A percentile compares a stretch with the other conserved stretches of the same genome.
These are phyloP conservation scores for Corythucha ciliata DNA, from an alignment of 2,888 invertebrate genomes.

Conservation along the genomic window DNA sequence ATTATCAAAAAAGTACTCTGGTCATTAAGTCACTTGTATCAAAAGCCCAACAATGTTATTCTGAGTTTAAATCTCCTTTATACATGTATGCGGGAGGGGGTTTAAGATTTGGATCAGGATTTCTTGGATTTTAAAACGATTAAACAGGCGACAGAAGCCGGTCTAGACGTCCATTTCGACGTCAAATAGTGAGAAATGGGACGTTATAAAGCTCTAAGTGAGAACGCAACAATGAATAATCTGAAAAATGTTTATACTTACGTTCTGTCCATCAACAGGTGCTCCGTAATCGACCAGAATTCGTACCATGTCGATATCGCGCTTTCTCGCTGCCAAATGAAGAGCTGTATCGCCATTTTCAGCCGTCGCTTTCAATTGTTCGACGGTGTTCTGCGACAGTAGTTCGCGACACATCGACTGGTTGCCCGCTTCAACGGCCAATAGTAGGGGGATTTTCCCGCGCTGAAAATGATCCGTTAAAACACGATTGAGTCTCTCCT, in stretches of 20 bases:
- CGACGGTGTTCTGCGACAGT: slow-evolving; percentile 73
- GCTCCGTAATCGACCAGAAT: slow-evolving; percentile 89
- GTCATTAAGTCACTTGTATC: too few species aligned
- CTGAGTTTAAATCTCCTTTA: too few species aligned
- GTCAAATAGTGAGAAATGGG: too few species aligned
- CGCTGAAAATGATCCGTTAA: slow-evolving; percentile 52
- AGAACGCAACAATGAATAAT: too few species aligned
- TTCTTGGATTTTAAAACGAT: background rate
- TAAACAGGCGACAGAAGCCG: too few species aligned
- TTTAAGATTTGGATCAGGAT: too few species aligned
- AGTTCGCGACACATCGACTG: slow-evolving; percentile 91
- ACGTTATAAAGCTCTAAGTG: too few species aligned
- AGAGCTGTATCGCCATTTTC: slow-evolving; percentile 87
- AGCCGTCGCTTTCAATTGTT: slow-evolving; percentile 76
- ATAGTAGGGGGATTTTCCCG: slow-evolving; percentile 84
- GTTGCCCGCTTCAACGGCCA: slow-evolving; percentile 92
- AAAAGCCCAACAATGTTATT: too few species aligned
- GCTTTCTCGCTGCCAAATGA: slow-evolving; percentile 85
- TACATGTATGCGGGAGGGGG: too few species aligned
- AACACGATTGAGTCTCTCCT: slow-evolving; percentile 23
- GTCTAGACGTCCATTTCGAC: too few species aligned
- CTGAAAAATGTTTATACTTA: slow-evolving; percentile 40
- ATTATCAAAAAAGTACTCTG: too few species aligned
- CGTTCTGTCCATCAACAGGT: slow-evolving; percentile 82
- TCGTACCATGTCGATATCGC: slow-evolving; percentile 87